Evolutionary conservation across 2,888 invertebrate genomes (phyloP), one percentile per base, ranked within the genome.

Genomic region (Papilio demoleus): DNA sequence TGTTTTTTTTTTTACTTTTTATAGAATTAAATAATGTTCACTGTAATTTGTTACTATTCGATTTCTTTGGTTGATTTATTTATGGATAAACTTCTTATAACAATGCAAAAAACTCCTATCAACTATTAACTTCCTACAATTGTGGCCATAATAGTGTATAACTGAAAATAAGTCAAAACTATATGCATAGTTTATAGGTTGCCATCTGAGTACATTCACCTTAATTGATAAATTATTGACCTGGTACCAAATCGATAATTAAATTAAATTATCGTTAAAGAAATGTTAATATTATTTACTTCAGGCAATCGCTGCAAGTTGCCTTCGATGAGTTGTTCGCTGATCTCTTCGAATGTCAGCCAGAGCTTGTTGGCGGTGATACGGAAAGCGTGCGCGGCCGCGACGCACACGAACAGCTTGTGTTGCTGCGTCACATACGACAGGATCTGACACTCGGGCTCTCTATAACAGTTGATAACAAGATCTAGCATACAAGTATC

Each of bases 351-450:
- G 72, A 85, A 91, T 0, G 81, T 86, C 17, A 85, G 82, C 88
- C 89, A 90, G 8, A 90, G 77, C 59, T 80, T 83, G 27, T 74
- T 73, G 0, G 82, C 84, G 0, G 87, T 83, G 72, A 96, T 93
- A 68, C 94, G 93, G 74, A 97, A 95, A 0, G 97, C 97, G 78
- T 97, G 96, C 58, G 95, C 94, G 4, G 96, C 94, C 0, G 98
- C 96, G 70, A 99, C 94, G 69, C 95, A 93, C 0, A 98, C 97
- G 74, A 99, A 96, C 8, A 99, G 84, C 87, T 98, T 98, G 78
- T 97, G 95, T 83, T 98, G 99, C 82, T 99, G 99, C 0, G 98
- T 98, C 66, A 97, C 95, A 81, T 97, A 99, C 79, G 99, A 98
- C 66, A 99, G 88, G 71, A 99, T 96, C 87, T 98, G 97, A 0